Conservation (phyloP, 1,140 invertebrate genomes). For the Pemphigus obesinymphae region DNA sequence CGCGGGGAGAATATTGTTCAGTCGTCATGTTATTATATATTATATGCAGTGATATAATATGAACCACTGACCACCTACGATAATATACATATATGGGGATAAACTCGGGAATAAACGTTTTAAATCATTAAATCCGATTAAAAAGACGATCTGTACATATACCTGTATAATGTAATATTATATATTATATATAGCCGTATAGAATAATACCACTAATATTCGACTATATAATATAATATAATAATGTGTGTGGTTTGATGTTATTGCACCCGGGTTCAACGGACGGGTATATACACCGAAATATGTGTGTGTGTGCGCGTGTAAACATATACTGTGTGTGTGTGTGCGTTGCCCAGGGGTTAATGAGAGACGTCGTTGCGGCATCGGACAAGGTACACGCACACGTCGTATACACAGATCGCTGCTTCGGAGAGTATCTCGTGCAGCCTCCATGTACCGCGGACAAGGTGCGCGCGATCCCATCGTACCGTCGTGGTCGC, state of each 20-base stretch:
- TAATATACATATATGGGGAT: too few species aligned
- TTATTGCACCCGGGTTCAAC: conserved; percentile 37
- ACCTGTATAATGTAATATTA: too few species aligned
- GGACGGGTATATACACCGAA: not conserved
- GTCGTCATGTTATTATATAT: too few species aligned
- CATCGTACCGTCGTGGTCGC: not conserved
- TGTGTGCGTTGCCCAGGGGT: conserved; percentile 22
- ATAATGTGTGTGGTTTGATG: not conserved
- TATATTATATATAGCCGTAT: too few species aligned
- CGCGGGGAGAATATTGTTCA: too few species aligned
- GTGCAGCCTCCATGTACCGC: not conserved
- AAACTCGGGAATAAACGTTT: too few species aligned
- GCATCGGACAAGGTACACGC: not conserved
- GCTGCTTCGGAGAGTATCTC: not conserved
- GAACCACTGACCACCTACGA: too few species aligned
- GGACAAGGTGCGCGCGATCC: conserved; percentile 3
- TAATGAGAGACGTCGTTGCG: conserved; percentile 17
- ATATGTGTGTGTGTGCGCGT: not conserved
- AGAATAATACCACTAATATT: not conserved
- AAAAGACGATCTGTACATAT: too few species aligned
- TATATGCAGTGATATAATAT: too few species aligned
- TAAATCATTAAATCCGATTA: not conserved
- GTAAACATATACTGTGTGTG: not conserved
- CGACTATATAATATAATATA: not conserved
- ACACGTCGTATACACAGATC: not conserved